Conservation (phyloP, 2,888 invertebrate species). For the Falcaria lacertinaria region DNA sequence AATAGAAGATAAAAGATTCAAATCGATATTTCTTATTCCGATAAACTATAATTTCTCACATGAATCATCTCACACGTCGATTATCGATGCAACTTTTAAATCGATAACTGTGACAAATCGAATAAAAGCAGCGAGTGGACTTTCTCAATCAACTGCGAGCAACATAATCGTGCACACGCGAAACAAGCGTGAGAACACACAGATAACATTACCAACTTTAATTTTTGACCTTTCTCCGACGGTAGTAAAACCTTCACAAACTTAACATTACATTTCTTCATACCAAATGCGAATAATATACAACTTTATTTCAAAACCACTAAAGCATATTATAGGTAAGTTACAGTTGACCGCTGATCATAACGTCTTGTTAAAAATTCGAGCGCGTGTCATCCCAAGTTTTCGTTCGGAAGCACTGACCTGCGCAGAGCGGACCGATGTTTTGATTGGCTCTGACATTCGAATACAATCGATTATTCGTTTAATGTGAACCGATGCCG, state of each 20-base stretch:
- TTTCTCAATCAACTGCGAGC: conserved; percentile 46
- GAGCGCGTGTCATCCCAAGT: conserved; percentile 66
- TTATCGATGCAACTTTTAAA: conserved; percentile 36
- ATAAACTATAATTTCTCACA: conserved; percentile 30
- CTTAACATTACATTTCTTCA: conserved; percentile 16
- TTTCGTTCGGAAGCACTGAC: conserved; percentile 73
- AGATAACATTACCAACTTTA: conserved; percentile 58
- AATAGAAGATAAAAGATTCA: conserved; percentile 15
- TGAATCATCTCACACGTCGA: conserved; percentile 22
- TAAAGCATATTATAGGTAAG: conserved; percentile 8
- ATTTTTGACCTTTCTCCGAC: conserved; percentile 60
- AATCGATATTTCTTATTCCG: conserved; percentile 21
- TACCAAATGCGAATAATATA: conserved; percentile 11
- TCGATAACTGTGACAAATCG: conserved; percentile 57
- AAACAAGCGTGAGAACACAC: conserved; percentile 66
- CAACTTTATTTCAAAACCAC: conserved; percentile 7
- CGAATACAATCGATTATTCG: conserved; percentile 72
- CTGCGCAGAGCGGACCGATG: conserved; percentile 57
- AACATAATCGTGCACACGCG: conserved; percentile 48
- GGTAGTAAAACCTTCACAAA: conserved; percentile 23
- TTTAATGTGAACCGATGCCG: conserved; percentile 64
- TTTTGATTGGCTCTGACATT: conserved; percentile 77
- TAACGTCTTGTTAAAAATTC: conserved; percentile 37
- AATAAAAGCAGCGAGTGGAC: conserved; percentile 48
- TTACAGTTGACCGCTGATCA: conserved; percentile 11